Evolutionary conservation across 1,140 invertebrate species (phyloP), one percentile per base, ranked within the genome.

Genomic region (Procambarus virginalis): DNA sequence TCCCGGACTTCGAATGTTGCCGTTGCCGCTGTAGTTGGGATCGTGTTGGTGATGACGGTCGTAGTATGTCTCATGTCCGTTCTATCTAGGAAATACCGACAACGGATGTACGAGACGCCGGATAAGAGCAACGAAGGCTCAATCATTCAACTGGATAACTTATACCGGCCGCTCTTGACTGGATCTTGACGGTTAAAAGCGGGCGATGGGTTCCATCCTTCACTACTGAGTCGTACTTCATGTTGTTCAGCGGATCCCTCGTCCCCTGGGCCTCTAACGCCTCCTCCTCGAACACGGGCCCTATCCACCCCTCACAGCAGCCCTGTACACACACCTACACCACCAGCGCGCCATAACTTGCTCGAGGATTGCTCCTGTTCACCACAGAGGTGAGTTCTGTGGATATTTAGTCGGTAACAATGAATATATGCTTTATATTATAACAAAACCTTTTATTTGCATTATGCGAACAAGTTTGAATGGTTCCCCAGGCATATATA

Each of bases 21-120:
- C 0, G 93, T 94, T 73, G 94, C 93, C 8, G 93, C 93, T 9
- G 93, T 93, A n/a, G 49, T 93, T 3, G 93, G 93, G 17, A 86
- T 94, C 20, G 85, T 93, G 5, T 83, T 93, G 20, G 85, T 92
- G 8, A 92, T 93, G 92, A 81, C 91, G 1, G 55, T 92, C 4
- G 92, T 93, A 10, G 85, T 93, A 10, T 94, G 94, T 78, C 73
- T 94, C 3, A 91, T 92, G 3, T 91, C 92, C 2, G 91, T 93
- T 22, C 91, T 93, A 2, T 92, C 93, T 2, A 92, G 93, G 46
- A 92, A 92, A 20, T 93, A 94, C 81, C 92, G 93, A 9, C 93
- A 93, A 22, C 91, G 93, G 10, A 93, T 94, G 68, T 95, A 95
- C 92, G 92, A 93, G 22, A 93, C 90, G 10, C 92, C 93, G 6